Evolutionary conservation across 2,113 vertebrate species (phyloP), one percentile per base, ranked within the genome.

Genomic region (Nibea albiflora): DNA sequence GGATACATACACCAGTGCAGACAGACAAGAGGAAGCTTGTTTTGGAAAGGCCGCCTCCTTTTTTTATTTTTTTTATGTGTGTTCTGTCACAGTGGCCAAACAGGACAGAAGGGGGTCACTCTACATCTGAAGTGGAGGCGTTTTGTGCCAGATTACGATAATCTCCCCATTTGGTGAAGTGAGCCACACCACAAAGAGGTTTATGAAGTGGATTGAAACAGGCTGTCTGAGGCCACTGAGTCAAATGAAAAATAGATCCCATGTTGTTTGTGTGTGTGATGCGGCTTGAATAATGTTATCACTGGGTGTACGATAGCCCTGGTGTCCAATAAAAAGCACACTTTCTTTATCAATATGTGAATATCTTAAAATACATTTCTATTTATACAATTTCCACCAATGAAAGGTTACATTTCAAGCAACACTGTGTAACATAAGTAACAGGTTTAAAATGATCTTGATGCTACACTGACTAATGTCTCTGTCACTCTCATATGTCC

Each of bases 81-180:
- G 70, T 60, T 66, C 49, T 14, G 54, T 60, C n/a, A 67, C 39
- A 10, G 65, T 61, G 67, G 83, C 64, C 76, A 78, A 85, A 81
- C 28, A 44, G 5, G 63, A 85, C 84, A 80, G 67, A 74, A 74
- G 75, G 80, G 68, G 73, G 60, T 77, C 75, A 52, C 31, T 44
- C 39, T 78, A 22, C 71, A 89, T 83, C 83, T 83, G 83, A 85
- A 87, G 73, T 77, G 80, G 87, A 88, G 88, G 81, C 79, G 84
- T 69, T 82, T 49, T 5, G 39, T 74, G 84, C 83, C 87, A 91
- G 91, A 93, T 92, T 90, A 90, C 81, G 73, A 80, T 92, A 94
- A 94, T 94, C 92, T 85, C 22, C 69, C 56, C 84, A 84, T 90
- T 91, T 85, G 88, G 85, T 42, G 3, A 81, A 76, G 5, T 81